phyloP scores from a whole-genome alignment of 2,797 vertebrate genomes.

The Gadopsis bispinosus region DNA sequence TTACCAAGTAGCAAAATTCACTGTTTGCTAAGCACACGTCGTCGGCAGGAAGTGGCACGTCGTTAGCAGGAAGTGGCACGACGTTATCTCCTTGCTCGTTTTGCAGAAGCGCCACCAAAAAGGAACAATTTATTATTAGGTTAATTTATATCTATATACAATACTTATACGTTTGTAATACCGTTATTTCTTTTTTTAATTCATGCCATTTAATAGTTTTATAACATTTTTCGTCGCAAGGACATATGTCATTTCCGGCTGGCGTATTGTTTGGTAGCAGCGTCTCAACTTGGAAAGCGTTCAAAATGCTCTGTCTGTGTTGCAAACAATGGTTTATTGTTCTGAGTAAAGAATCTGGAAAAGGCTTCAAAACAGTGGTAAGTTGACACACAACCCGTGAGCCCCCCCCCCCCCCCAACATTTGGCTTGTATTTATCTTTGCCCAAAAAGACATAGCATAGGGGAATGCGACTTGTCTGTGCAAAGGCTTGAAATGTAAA shows the following conservation, averaged over 20 bases:
- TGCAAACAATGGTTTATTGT: not conserved
- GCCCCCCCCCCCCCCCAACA: not conserved
- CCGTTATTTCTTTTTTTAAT: not conserved
- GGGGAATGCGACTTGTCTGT: not conserved
- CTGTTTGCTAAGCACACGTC: not conserved
- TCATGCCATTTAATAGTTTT: not conserved
- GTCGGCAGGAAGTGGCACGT: not conserved
- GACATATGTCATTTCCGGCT: not conserved
- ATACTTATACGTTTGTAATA: not conserved
- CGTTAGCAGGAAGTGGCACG: not conserved
- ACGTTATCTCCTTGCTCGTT: rapidly evolving
- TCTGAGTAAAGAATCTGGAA: not conserved
- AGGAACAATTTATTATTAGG: not conserved
- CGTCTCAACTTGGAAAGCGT: not conserved
- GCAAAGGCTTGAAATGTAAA: not conserved
- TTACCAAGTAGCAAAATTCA: not conserved
- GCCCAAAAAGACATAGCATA: no score
- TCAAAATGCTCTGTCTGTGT: not conserved
- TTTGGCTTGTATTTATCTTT: not conserved
- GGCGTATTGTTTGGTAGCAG: not conserved
- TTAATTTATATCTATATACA: not conserved
- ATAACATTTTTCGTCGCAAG: not conserved
- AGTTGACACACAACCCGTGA: not conserved
- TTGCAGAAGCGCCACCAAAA: not conserved
- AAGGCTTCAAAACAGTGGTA: not conserved